phyloP scores from a whole-genome alignment of 1,140 invertebrate species.

The Anoplophora glabripennis region DNA sequence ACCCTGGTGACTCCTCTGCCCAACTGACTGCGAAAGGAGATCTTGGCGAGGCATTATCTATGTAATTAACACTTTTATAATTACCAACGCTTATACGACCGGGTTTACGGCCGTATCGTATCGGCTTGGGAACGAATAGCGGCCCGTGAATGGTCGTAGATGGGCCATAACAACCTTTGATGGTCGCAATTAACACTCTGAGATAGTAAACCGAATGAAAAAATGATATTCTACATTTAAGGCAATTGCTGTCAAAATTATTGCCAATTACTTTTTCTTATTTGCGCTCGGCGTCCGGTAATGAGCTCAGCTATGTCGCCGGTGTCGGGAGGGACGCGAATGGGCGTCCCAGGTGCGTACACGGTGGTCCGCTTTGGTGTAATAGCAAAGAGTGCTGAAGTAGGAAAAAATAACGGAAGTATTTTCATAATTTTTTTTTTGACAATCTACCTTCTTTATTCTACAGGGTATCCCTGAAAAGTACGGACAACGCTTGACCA shows the following conservation, averaged over 20 bases:
- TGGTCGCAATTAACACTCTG: conserved; percentile 4
- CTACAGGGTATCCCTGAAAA: too few species aligned
- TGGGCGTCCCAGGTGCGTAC: too few species aligned
- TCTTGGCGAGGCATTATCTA: conserved; percentile 9
- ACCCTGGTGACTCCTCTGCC: too few species aligned
- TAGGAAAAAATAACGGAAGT: too few species aligned
- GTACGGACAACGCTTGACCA: too few species aligned
- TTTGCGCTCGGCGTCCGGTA: too few species aligned
- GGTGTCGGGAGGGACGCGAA: too few species aligned
- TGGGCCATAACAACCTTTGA: conserved; percentile 3
- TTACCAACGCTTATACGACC: conserved; percentile 6
- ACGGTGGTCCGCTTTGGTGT: too few species aligned
- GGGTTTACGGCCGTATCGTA: conserved; percentile 9
- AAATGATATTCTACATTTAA: conserved; percentile 5
- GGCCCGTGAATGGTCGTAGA: conserved; percentile 6
- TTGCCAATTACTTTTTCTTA: not conserved
- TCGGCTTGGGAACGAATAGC: conserved; percentile 12
- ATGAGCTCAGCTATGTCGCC: too few species aligned
- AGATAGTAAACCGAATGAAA: conserved; percentile 4
- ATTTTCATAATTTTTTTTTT: too few species aligned
- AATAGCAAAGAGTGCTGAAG: too few species aligned
- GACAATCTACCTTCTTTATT: too few species aligned
- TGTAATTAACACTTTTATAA: conserved; percentile 18
- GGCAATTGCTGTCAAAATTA: conserved; percentile 7
- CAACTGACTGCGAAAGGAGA: not conserved